Base-by-base conservation (phyloP, 2,797 vertebrate genomes). In the Botia kubotai region DNA sequence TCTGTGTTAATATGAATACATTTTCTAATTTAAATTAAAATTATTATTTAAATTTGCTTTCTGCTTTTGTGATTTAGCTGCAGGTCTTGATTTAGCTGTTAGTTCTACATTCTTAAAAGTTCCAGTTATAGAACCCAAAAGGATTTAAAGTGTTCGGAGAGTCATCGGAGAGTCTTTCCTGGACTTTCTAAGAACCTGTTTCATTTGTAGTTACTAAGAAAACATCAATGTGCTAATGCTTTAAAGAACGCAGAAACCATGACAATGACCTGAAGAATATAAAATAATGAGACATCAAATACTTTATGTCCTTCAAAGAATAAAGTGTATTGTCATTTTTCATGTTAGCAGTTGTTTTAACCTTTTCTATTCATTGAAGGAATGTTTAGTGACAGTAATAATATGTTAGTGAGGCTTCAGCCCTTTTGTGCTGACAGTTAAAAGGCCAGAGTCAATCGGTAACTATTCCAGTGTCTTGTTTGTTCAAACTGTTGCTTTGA, bases 391-490 rank as follows among this genome's bases (percentile, higher is more conserved):
- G 93, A 92, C 94, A 78, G 88, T 86, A 86, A 46, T 90, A 93
- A 84, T 92, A 89, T 93, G 93, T 84, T 90, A 80, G 70, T 70
- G 79, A 89, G 87, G 66, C 86, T 87, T 87, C 81, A 86, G 89
- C 85, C 90, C 87, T 79, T 84, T 77, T 75, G 82, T 87, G 83
- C 63, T 66, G 80, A 86, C 87, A 81, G 84, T 83, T 87, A 74
- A 93, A 93, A 92, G 90, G 93, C 91, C 92, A 88, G 80, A 88
- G 89, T 94, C 89, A 92, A 89, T 91, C 84, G 87, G 69, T 87
- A 84, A 77, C 72, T 81, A 53, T 70, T 43, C 23, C 72, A 66
- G 66, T 63, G 79, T 83, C 60, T 52, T 33, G 50, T 72, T 67
- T 48, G 33, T 55, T 62, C 85, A 89, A 89, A 83, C 78, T 89